These are phyloP conservation scores for Zeugodacus cucurbitae DNA, from an alignment of 1,140 invertebrate species.

Conservation along the genomic window DNA sequence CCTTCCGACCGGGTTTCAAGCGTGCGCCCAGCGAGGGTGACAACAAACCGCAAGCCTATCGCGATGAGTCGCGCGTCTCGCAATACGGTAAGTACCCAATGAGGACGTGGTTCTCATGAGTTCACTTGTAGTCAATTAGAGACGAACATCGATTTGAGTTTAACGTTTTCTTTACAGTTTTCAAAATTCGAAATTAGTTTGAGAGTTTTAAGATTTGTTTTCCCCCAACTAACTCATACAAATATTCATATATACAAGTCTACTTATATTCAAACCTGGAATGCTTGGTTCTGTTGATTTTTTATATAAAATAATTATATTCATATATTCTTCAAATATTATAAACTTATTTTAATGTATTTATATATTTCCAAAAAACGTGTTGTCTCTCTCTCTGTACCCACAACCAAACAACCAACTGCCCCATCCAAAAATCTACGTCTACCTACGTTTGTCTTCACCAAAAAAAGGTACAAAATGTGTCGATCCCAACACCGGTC, in stretches of 20 bases:
- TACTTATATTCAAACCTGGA: background rate
- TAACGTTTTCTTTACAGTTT: no score
- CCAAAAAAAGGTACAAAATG: constrained; percentile 78
- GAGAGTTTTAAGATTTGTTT: background rate
- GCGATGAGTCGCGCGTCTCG: constrained; percentile 75
- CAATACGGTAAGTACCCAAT: constrained; percentile 74
- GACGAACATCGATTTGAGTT: background rate
- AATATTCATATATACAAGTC: background rate
- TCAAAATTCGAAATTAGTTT: background rate
- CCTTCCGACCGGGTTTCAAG: constrained; percentile 69
- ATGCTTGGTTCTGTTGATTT: background rate
- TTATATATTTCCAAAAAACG: background rate
- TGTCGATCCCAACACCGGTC: constrained; percentile 79
- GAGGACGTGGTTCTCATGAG: background rate
- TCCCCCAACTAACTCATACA: background rate
- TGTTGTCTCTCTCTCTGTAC: background rate
- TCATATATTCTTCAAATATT: background rate
- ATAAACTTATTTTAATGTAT: background rate
- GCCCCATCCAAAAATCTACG: background rate
- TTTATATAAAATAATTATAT: background rate
- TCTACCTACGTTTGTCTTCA: background rate
- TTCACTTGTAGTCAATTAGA: no score
- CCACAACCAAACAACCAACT: background rate
- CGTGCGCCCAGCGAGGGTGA: constrained; percentile 64
- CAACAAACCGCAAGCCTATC: constrained; percentile 72